A percentile compares a stretch with the other conserved stretches of the same genome.
These are phyloP conservation scores for Chrysodeixis includens DNA, from an alignment of 2,888 invertebrate species.

Conservation along the genomic window DNA sequence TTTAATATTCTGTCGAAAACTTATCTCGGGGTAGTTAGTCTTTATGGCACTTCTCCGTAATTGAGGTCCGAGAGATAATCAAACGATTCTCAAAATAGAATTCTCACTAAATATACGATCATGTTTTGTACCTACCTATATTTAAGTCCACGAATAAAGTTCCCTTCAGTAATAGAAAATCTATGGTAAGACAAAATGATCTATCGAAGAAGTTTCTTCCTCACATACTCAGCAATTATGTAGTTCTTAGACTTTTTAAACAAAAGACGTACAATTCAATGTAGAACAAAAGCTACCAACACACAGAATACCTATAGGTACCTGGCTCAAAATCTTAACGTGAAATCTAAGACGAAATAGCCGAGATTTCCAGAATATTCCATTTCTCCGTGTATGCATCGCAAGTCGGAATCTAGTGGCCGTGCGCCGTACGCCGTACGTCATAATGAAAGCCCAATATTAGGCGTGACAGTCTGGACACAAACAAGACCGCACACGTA, in stretches of 20 bases:
- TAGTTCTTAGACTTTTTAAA: too few relatives aligned
- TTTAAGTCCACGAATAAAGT: too few relatives aligned
- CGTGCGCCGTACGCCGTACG: slow-evolving; percentile 75
- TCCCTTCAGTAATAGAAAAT: too few relatives aligned
- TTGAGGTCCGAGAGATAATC: neutral
- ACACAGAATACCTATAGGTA: neutral
- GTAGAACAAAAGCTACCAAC: neutral
- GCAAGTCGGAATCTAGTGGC: slow-evolving; percentile 66
- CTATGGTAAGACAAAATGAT: too few relatives aligned
- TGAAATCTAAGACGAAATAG: slow-evolving; percentile 26
- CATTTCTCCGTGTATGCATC: slow-evolving; percentile 60
- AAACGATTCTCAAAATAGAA: too few relatives aligned
- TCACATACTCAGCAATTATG: too few relatives aligned
- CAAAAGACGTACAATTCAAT: too few relatives aligned
- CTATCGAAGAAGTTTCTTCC: too few relatives aligned
- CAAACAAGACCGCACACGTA: slow-evolving; percentile 84
- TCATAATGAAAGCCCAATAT: slow-evolving; percentile 81
- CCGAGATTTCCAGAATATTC: slow-evolving; percentile 19
- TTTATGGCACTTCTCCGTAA: neutral
- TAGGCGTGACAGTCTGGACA: slow-evolving; percentile 77
- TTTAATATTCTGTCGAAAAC: slow-evolving; percentile 30
- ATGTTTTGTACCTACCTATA: too few relatives aligned
- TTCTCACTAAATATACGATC: too few relatives aligned
- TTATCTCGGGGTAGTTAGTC: slow-evolving; percentile 9
- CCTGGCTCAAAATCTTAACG: neutral